Evolutionary conservation across 2,797 vertebrate genomes (phyloP), one percentile per base, ranked within the genome.

Genomic region (Brotula barbata): DNA sequence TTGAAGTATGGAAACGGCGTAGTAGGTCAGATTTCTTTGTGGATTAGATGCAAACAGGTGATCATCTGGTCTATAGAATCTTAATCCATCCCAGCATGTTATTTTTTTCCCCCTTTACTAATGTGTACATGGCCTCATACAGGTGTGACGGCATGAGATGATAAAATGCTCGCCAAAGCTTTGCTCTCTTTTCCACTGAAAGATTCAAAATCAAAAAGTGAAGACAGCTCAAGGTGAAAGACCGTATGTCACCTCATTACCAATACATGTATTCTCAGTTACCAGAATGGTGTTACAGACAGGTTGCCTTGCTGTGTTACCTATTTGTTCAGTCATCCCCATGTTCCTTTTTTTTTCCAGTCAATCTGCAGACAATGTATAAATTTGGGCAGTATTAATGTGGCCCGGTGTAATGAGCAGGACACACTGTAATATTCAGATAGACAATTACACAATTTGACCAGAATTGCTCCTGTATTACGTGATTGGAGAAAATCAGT

Each of bases 201-300:
- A 34, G 58, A 52, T 39, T 20, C 12, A 68, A 25, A 70, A 39
- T 45, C 22, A 19, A 56, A 63, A 13, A 16, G 57, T 51, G 37
- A 55, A 15, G 43, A 61, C 36, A 43, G 40, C 25, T 58, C 23
- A 40, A 64, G 34, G 34, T 16, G 12, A 64, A 55, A 31, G 3
- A 39, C 47, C 21, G 39, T 41, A 19, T 19, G 28, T 57, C 45
- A 19, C 49, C 39, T 69, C 45, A 50, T 61, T 69, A 66, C 60
- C 63, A 58, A 5, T 72, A 75, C 4, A 39, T 67, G 55, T 77
- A 56, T 78, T 82, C 28, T 72, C 59, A 52, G 66, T 83, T 82
- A 81, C 84, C 63, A 41, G 58, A 60, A 57, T 7, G 62, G 78
- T 83, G 77, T 87, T 85, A 59, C 48, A 53, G 62, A 72, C 65